Conservation (phyloP, 1,140 invertebrate genomes). For the silkworm (Bombyx mori) region ASM3026992v2 NC_085107.1:20380501-20381000, state of each 20-base stretch:
- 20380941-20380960: too few species aligned
- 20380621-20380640: too few species aligned
- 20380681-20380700: too few species aligned
- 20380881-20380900: conserved; percentile 10
- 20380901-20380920: background rate
- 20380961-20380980: too few species aligned
- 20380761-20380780: conserved; percentile 33
- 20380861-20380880: conserved; percentile 43
- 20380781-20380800: conserved; percentile 44
- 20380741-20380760: conserved; percentile 3
- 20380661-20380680: too few species aligned
- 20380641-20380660: too few species aligned
- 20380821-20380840: conserved; percentile 52
- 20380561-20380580: conserved; percentile 50
- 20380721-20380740: too few species aligned
- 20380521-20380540: conserved; percentile 36
- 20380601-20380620: background rate
- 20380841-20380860: conserved; percentile 54
- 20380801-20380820: conserved; percentile 49
- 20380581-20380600: conserved; percentile 11
- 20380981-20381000: background rate
- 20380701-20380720: too few species aligned
- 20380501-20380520: conserved; percentile 33
- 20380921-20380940: background rate
- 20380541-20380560: conserved; percentile 44